Evolutionary conservation across 2,797 vertebrate genomes (phyloP), one percentile per base, ranked within the genome.

Genomic region (Hydrocynus forskahlii): DNA sequence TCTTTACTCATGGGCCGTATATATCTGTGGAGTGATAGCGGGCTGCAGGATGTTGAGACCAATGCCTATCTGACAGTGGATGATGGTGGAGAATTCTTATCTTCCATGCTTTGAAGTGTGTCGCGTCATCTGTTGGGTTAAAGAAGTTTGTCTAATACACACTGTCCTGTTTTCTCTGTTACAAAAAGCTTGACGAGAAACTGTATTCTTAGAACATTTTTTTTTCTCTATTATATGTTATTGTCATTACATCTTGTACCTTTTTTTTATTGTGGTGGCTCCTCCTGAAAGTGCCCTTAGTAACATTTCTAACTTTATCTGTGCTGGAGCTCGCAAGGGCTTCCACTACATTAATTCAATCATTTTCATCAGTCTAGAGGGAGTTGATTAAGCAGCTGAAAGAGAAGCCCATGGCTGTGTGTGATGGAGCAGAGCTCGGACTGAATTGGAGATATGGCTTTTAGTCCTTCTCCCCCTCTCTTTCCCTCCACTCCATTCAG

Each of bases 351-450:
- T 93, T 92, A 91, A 91, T 92, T 92, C 90, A 89, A 91, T 94
- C 90, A 88, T 91, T 93, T 93, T 92, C 93, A 94, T 94, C 93
- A 91, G 87, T 93, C 91, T 88, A 91, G 89, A 91, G 87, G 88
- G 89, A 92, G 89, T 89, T 93, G 88, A 93, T 94, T 93, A 93
- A 91, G 88, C 91, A 81, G 82, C 84, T 79, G 85, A 80, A 78
- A 88, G 69, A 90, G 88, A 91, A 92, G 91, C 92, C 90, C 92
- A 88, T 85, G 89, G 83, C 80, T 89, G 91, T 92, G 89, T 90
- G 81, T 89, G 78, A 90, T 91, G 91, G 71, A 88, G 91, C 73
- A 54, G 60, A 69, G 70, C 70, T 50, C 13, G 23, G 68, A 38
- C 48, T 63, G 73, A 74, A 80, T 75, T 48, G 35, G 38, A 78